phyloP scores from a whole-genome alignment of 2,888 invertebrate species.

The Sarcophaga rosellei region DNA sequence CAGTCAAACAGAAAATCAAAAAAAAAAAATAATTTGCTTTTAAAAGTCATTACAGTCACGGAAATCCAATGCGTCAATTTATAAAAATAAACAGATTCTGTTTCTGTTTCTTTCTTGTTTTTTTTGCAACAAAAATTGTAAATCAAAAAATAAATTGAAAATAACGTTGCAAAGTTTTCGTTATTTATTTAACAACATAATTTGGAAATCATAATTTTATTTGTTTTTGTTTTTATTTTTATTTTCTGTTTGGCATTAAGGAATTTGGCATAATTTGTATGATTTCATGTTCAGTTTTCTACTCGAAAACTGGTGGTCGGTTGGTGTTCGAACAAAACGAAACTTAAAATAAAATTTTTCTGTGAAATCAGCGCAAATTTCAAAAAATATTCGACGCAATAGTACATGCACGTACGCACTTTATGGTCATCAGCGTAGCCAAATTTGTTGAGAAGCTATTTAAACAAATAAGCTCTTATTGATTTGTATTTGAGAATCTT shows the following conservation, averaged over 20 bases:
- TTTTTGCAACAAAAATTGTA: background rate
- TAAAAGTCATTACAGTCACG: constrained; percentile 52
- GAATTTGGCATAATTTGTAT: constrained; percentile 54
- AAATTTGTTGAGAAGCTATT: background rate
- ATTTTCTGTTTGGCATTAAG: constrained; percentile 33
- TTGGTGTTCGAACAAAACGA: background rate
- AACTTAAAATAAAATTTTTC: constrained; percentile 1
- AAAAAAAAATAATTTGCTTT: background rate
- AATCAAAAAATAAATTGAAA: constrained; percentile 10
- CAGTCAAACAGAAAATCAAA: constrained; percentile 9
- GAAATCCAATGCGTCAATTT: constrained; percentile 10
- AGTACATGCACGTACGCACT: background rate
- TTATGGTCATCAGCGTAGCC: background rate
- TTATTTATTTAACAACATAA: constrained; percentile 14
- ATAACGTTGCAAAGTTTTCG: constrained; percentile 15
- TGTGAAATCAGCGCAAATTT: no score
- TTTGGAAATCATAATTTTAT: constrained; percentile 22
- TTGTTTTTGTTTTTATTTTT: background rate
- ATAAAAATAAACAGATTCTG: background rate
- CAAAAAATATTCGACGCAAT: background rate
- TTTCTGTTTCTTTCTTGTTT: no score
- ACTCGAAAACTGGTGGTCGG: background rate
- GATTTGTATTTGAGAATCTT: constrained; percentile 24
- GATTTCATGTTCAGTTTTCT: background rate
- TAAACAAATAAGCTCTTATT: constrained; percentile 21